These are phyloP conservation scores for Pelochelys cantorii DNA, from an alignment of 2,797 vertebrate species.

Conservation along the genomic window DNA sequence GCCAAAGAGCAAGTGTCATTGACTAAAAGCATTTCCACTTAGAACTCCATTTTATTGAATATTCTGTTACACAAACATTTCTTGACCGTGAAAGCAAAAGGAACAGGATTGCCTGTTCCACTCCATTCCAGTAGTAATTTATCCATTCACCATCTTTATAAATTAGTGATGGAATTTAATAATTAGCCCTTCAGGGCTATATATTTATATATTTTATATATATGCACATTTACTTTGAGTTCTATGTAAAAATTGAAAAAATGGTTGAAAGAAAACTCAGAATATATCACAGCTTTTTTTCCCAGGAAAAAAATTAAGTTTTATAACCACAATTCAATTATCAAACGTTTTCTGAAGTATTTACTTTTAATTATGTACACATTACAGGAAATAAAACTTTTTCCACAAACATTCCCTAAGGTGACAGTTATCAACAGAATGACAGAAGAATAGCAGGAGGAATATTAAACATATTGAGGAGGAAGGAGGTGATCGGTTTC, in stretches of 20 bases:
- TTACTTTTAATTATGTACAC: conserved; percentile 82
- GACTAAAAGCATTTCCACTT: conserved; percentile 77
- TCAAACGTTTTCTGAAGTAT: conserved; percentile 79
- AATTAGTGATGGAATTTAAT: conserved; percentile 74
- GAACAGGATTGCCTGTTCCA: conserved; percentile 63
- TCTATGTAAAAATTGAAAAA: conserved; percentile 76
- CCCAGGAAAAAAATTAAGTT: conserved; percentile 77
- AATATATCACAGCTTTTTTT: conserved; percentile 81
- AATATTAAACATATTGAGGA: conserved; percentile 77
- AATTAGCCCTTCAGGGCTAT: conserved; percentile 69
- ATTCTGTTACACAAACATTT: conserved; percentile 79
- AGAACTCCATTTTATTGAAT: conserved; percentile 80
- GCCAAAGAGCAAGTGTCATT: conserved; percentile 72
- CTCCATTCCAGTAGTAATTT: conserved; percentile 69
- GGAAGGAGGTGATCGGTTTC: conserved; percentile 71
- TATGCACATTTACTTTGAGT: conserved; percentile 77
- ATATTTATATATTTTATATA: conserved; percentile 76
- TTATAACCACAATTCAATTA: conserved; percentile 81
- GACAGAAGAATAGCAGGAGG: conserved; percentile 77
- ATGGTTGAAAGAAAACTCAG: conserved; percentile 72
- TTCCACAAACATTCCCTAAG: conserved; percentile 81
- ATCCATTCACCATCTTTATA: conserved; percentile 67
- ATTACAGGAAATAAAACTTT: conserved; percentile 80
- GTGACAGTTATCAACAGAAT: conserved; percentile 77
- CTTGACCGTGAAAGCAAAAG: conserved; percentile 72